Conservation (phyloP, 2,797 vertebrate species). For the Hoplostethus mediterraneus region DNA sequence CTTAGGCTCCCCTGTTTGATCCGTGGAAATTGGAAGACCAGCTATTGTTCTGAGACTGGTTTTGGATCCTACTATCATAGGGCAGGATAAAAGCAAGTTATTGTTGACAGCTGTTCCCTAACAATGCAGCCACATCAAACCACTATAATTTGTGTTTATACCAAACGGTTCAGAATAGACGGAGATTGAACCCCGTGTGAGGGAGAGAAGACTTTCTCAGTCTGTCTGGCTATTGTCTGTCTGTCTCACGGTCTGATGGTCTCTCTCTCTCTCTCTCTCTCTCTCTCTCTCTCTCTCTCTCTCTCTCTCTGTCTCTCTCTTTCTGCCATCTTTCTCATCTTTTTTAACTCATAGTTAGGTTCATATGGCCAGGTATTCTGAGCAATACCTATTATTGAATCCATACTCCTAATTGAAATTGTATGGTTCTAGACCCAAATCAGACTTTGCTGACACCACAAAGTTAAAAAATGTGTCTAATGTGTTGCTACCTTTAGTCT, state of each 20-base stretch:
- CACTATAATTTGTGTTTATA: constrained; percentile 58
- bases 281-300: background rate
- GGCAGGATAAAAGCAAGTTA: constrained; percentile 48
- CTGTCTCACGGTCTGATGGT: background rate
- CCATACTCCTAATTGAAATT: background rate
- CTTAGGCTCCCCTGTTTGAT: constrained; percentile 12
- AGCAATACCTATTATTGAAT: background rate
- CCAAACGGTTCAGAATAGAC: constrained; percentile 44
- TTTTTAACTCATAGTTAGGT: no score
- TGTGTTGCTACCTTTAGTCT: background rate
- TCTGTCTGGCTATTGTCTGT: background rate
- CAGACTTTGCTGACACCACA: background rate
- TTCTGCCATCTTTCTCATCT: background rate
- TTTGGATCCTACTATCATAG: constrained; percentile 50
- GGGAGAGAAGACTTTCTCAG: constrained; percentile 15
- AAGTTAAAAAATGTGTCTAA: background rate
- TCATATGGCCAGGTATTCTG: no score
- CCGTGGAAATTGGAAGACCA: constrained; percentile 5
- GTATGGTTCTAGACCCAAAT: background rate
- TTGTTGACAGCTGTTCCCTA: constrained; percentile 51
- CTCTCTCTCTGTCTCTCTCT: no score
- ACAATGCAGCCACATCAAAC: constrained; percentile 59
- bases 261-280: background rate
- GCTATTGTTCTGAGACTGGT: constrained; percentile 36
- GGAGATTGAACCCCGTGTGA: constrained; percentile 4